phyloP scores from a whole-genome alignment of 2,888 invertebrate species.

The Leptinotarsa peninsularis region DNA sequence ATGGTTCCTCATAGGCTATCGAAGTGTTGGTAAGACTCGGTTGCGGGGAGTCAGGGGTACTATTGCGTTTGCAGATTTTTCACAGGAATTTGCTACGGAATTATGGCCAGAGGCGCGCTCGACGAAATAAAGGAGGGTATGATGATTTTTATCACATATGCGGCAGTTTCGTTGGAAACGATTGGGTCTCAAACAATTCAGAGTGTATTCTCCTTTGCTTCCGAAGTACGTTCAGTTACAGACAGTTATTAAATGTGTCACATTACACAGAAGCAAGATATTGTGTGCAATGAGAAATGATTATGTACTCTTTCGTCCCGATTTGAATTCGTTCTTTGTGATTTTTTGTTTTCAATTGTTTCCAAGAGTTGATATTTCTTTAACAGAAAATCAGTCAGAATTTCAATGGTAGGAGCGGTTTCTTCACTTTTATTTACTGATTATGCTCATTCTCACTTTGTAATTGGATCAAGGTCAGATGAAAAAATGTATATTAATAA shows the following conservation, averaged over 20 bases:
- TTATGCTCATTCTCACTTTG: conserved; percentile 33
- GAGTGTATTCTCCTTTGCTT: no score
- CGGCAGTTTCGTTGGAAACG: conserved; percentile 17
- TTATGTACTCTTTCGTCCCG: neutral
- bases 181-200: neutral
- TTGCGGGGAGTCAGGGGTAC: neutral
- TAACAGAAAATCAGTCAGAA: neutral
- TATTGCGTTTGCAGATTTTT: neutral
- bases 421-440: neutral
- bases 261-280: neutral
- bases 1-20: no score
- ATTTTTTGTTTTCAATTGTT: neutral
- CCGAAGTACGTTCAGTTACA: no score
- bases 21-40: neutral
- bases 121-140: conserved; percentile 32
- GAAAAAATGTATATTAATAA: conserved; percentile 38
- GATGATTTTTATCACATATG: conserved; percentile 30
- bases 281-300: neutral
- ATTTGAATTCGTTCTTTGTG: neutral
- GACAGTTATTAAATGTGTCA: neutral
- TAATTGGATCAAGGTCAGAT: conserved; percentile 32
- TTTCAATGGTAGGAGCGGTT: neutral
- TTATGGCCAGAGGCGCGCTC: neutral
- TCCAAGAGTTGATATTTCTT: neutral
- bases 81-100: neutral